Base-by-base conservation (phyloP, 37 sponge, comb jelly and placozoan species). In the Aphrocallistes beatrix region DNA sequence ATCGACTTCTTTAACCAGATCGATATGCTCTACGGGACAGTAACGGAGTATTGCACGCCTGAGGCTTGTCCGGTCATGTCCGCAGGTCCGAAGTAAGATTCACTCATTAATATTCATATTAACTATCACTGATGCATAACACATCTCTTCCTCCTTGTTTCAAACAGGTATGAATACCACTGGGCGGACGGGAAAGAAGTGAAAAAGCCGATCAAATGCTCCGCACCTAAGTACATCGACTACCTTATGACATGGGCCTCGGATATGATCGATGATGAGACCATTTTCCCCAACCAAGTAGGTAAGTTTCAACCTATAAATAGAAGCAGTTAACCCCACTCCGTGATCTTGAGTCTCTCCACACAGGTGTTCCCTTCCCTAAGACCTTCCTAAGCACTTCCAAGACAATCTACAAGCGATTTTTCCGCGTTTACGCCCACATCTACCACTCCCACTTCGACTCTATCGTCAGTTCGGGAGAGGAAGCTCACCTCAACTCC, bases 1-100 rank as follows among this genome's bases (percentile, higher is more conserved):
- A 96, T 98, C 23, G 99, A 98, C 87, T 98, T 98, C 89, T 98
- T 96, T 81, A 98, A 98, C 38, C 99, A 98, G 90, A 98, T 98
- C 81, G 95, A 98, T 87, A 98, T 98, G 99, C 86, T 98, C 82
- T 98, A 95, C 50, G 99, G 99, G 0, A 98, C 99, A 0, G 93
- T 98, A 34, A 95, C 96, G 1, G 99, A 95, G 37, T 92, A 90
- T 50, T 98, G 99, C 47, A 98, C 94, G 0, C 86, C 91, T 17
- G 94, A 95, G 83, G 86, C 87, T 39, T 98, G 99, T 84, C 94
- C 96, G 0, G 92, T 95, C 38, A 98, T 98, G 99, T 94, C 96
- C 32, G 99, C 99, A 23, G 99, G 99, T 37, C 96, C 99, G 0
- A 95, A 95, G 96, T 96, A 51, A 90, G 92, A 51, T 3, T 23